A percentile compares a stretch with the other conserved stretches of the same genome.
These are phyloP conservation scores for Scytalopus superciliaris DNA, from an alignment of 2,113 vertebrate species.

Conservation along the genomic window DNA sequence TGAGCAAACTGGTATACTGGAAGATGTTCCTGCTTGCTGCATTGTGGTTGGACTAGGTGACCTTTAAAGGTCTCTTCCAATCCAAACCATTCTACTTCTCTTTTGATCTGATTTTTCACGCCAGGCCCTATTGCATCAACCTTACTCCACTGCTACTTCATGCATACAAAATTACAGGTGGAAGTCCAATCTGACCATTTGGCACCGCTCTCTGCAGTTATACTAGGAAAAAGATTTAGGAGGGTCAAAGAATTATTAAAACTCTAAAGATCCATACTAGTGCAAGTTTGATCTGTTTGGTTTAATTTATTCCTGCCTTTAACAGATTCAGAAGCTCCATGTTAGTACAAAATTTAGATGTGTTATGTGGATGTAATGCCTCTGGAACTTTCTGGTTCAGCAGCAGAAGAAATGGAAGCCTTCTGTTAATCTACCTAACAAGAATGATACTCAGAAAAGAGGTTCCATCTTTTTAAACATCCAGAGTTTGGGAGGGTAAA, in stretches of 20 bases:
- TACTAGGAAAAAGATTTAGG: background rate
- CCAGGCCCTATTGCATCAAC: background rate
- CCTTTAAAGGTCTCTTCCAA: background rate
- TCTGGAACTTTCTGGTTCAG: background rate
- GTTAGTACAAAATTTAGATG: background rate
- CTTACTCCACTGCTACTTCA: background rate
- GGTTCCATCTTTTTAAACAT: background rate
- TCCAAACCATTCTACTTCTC: background rate
- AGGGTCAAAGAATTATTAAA: constrained; percentile 11
- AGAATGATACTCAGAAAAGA: background rate
- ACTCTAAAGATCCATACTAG: background rate
- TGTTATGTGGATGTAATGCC: background rate
- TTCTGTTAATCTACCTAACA: background rate
- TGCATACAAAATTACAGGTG: background rate
- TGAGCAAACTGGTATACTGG: background rate
- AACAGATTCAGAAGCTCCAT: background rate
- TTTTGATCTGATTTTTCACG: background rate
- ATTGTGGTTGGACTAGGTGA: background rate
- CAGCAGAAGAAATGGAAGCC: background rate
- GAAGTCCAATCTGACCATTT: constrained; percentile 7
- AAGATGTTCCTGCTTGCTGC: background rate
- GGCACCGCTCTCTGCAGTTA: background rate
- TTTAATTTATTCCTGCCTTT: background rate
- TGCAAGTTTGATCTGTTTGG: background rate
- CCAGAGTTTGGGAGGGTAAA: background rate